These are phyloP conservation scores for Corythornis madagascariensis DNA, from an alignment of 2,113 vertebrate genomes.

Conservation along the genomic window DNA sequence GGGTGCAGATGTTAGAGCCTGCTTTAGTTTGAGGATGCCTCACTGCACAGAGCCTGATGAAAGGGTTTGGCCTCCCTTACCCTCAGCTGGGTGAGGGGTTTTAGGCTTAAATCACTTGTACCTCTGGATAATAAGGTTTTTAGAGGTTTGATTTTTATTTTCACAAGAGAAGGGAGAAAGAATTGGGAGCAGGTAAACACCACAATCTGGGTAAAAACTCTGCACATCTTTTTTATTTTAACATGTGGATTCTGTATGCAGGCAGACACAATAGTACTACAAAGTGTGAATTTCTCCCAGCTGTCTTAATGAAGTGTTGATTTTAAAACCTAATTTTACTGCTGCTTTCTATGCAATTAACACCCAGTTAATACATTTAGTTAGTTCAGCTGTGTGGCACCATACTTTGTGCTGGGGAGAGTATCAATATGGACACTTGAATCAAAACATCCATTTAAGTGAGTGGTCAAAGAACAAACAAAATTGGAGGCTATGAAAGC, in stretches of 20 bases:
- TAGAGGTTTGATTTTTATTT: neutral
- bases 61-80: neutral
- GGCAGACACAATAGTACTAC: neutral
- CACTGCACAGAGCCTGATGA: neutral
- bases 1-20: neutral
- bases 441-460: neutral
- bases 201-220: neutral
- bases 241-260: neutral
- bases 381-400: neutral
- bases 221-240: neutral
- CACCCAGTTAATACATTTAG: neutral
- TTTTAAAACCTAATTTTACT: slow-evolving; percentile 15
- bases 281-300: neutral
- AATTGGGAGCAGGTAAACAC: neutral
- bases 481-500: neutral
- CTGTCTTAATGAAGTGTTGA: neutral
- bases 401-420: neutral
- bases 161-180: neutral
- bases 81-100: neutral
- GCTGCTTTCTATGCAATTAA: neutral
- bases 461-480: neutral
- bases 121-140: neutral
- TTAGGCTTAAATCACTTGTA: neutral
- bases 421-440: neutral
- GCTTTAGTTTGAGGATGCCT: no score